Conservation (phyloP, 2,113 vertebrate genomes). For the Eurypyga helias region DNA sequence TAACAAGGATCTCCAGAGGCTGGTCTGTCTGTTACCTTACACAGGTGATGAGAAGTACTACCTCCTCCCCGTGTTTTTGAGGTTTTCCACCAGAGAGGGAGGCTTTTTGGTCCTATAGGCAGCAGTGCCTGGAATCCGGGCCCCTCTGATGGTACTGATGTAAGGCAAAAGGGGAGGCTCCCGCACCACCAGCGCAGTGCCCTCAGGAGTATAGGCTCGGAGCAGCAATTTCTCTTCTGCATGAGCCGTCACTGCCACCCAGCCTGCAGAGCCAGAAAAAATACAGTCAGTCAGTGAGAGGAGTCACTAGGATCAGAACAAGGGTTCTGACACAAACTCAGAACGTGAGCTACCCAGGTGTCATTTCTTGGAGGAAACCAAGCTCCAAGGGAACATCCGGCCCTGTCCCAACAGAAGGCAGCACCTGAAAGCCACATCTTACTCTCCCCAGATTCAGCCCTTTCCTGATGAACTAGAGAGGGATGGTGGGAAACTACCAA, state of each 20-base stretch:
- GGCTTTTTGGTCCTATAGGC: constrained; percentile 83
- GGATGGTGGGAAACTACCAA: neutral
- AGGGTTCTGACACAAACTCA: neutral
- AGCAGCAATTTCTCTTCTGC: constrained; percentile 75
- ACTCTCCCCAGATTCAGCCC: neutral
- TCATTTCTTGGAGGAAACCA: neutral
- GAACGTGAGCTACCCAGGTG: neutral
- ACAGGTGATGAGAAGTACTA: neutral
- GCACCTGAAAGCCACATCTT: neutral
- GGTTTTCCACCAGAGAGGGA: constrained; percentile 62
- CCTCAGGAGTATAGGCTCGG: constrained; percentile 80
- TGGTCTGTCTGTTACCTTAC: neutral
- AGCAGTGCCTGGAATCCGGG: constrained; percentile 75
- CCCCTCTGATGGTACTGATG: constrained; percentile 82
- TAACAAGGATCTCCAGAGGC: neutral
- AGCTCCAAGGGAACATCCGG: neutral
- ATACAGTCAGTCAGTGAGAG: neutral
- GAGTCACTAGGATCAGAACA: neutral
- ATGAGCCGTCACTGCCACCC: constrained; percentile 87
- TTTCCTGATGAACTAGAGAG: neutral
- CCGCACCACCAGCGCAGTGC: constrained; percentile 68
- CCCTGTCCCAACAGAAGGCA: neutral
- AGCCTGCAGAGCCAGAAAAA: constrained; percentile 77
- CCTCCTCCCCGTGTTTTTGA: neutral
- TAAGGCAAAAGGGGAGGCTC: constrained; percentile 84